Evolutionary conservation across 1,140 invertebrate genomes (phyloP).

Genomic region (Sitodiplosis mosellana): DNA sequence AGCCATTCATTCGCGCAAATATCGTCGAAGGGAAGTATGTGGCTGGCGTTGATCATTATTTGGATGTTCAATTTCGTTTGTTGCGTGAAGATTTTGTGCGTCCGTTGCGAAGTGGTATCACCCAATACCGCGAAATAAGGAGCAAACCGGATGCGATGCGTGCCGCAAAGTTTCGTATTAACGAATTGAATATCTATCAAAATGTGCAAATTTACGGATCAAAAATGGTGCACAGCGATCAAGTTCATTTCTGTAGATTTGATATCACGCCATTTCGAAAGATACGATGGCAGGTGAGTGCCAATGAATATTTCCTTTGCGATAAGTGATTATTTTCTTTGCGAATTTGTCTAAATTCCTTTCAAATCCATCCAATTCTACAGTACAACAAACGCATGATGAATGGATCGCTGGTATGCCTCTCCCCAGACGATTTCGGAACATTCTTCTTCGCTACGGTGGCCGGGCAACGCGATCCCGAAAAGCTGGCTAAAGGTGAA

Average conservation of each 20-base stretch:
- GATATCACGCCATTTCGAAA: conserved; percentile 6
- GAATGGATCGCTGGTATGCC: conserved; percentile 50
- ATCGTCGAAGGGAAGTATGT: conserved; percentile 24
- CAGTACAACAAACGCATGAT: conserved; percentile 37
- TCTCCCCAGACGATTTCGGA: conserved; percentile 37
- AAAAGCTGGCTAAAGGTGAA: conserved; percentile 27
- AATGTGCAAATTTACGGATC: conserved; percentile 10
- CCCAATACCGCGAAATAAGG: conserved; percentile 10
- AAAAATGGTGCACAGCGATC: conserved; percentile 6
- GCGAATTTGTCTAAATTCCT: neutral
- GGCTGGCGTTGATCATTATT: conserved; percentile 41
- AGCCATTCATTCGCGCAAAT: neutral
- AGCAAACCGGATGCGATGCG: conserved; percentile 12
- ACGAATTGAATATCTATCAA: conserved; percentile 13
- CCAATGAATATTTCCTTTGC: neutral
- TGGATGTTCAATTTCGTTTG: conserved; percentile 58
- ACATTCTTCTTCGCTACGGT: conserved; percentile 42
- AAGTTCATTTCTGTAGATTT: conserved; percentile 8
- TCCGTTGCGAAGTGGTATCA: conserved; percentile 30
- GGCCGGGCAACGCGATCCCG: conserved; percentile 35
- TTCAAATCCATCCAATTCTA: no score
- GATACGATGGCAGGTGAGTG: neutral
- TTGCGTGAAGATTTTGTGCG: conserved; percentile 53
- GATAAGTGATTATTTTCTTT: no score
- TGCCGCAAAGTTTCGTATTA: conserved; percentile 8